phyloP scores from a whole-genome alignment of 2,797 vertebrate genomes.

The Atherinosoma microstoma region DNA sequence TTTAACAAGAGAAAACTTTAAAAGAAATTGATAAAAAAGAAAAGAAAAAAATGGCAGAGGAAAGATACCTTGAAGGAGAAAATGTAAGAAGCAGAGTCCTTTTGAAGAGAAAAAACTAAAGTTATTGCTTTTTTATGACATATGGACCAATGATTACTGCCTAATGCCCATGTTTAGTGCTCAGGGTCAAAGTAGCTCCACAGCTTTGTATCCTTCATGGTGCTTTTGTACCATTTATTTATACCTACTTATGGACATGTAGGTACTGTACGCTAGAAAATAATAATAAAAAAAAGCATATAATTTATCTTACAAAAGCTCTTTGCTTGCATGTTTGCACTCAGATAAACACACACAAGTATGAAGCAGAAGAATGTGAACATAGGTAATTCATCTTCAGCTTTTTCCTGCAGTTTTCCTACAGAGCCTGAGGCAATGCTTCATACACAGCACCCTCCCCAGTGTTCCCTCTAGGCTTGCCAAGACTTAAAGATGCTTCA shows the following conservation, averaged over 20 bases:
- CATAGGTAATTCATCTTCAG: constrained; percentile 59
- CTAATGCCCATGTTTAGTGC: constrained; percentile 13
- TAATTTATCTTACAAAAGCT: constrained; percentile 30
- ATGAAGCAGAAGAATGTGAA: constrained; percentile 47
- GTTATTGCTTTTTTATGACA: constrained; percentile 2
- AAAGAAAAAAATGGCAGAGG: not conserved
- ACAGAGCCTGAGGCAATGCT: constrained; percentile 52
- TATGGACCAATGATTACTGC: constrained; percentile 22
- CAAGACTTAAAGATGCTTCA: constrained; percentile 57
- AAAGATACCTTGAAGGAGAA: not conserved
- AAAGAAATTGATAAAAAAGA: constrained; percentile 10
- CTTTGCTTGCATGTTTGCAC: constrained; percentile 1
- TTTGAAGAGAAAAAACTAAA: constrained; percentile 10
- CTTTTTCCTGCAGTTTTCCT: constrained; percentile 50
- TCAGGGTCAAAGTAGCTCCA: constrained; percentile 8
- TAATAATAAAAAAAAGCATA: constrained; percentile 7
- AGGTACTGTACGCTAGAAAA: not conserved
- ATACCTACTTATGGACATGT: constrained; percentile 21
- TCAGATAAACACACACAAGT: constrained; percentile 48
- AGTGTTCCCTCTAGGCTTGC: constrained; percentile 68
- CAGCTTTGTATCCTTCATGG: constrained; percentile 12
- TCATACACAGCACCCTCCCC: constrained; percentile 40
- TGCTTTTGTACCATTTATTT: constrained; percentile 12
- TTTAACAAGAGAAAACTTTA: constrained; percentile 9
- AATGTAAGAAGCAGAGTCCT: not conserved